These are phyloP conservation scores for Drosophila busckii DNA, from an alignment of 1,140 invertebrate genomes.

Conservation along the genomic window DNA sequence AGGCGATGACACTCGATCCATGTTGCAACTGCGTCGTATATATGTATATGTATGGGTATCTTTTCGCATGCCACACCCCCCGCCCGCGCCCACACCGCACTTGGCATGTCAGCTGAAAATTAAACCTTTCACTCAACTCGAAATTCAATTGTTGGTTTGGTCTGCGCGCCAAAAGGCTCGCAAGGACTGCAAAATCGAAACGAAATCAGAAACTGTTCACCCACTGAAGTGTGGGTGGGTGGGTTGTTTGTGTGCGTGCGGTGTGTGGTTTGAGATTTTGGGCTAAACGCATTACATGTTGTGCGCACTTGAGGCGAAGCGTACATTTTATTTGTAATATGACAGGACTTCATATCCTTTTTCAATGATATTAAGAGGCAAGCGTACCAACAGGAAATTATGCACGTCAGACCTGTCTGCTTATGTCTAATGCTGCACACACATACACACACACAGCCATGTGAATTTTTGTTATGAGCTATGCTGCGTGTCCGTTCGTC, in stretches of 20 bases:
- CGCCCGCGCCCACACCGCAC: neutral
- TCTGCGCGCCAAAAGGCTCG: too few species aligned
- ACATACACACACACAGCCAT: too few species aligned
- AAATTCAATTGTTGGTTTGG: conserved; percentile 49
- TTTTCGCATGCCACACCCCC: neutral
- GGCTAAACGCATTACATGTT: conserved; percentile 57
- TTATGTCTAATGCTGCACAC: conserved; percentile 60
- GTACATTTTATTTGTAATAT: conserved; percentile 69
- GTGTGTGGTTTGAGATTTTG: conserved; percentile 29
- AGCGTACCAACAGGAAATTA: conserved; percentile 61
- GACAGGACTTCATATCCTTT: conserved; percentile 66
- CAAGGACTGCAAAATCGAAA: conserved; percentile 58
- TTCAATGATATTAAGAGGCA: conserved; percentile 46
- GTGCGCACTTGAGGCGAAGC: conserved; percentile 44
- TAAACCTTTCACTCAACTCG: conserved; percentile 64
- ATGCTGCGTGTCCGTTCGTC: too few species aligned
- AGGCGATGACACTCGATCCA: conserved; percentile 46
- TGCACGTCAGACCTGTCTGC: conserved; percentile 65
- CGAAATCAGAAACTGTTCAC: conserved; percentile 54
- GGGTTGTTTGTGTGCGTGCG: neutral
- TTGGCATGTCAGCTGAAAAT: conserved; percentile 59
- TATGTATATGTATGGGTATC: neutral
- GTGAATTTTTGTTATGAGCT: too few species aligned
- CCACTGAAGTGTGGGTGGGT: conserved; percentile 10
- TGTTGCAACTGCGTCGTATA: conserved; percentile 33